A percentile compares a stretch with the other conserved stretches of the same genome.
phyloP scores from a whole-genome alignment of 53 echinoderm and acorn worm species.

The Arbacia lixula region DNA sequence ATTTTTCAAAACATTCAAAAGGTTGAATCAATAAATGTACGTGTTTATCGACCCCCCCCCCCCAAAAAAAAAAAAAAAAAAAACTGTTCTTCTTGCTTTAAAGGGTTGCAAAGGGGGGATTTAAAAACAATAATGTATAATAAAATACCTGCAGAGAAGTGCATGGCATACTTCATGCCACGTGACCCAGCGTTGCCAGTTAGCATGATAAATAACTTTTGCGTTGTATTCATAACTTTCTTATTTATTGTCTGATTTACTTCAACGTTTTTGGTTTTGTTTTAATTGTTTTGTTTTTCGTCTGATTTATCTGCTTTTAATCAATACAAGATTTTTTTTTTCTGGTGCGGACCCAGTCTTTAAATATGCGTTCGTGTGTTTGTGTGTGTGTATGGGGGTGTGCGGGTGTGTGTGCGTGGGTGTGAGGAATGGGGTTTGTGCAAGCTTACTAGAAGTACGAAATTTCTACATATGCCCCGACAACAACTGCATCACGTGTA shows the following conservation, averaged over 20 bases:
- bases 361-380: slow-evolving; percentile 19
- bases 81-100: slow-evolving; percentile 11
- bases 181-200: slow-evolving; percentile 27
- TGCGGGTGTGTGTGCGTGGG: slow-evolving; percentile 12
- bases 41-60: slow-evolving; percentile 27
- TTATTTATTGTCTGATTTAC: slow-evolving; percentile 20
- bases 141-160: slow-evolving; percentile 23
- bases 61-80: too few relatives aligned
- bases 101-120: slow-evolving; percentile 27
- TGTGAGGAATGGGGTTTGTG: slow-evolving; percentile 23
- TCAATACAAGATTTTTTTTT: slow-evolving; percentile 26
- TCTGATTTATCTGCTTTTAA: slow-evolving; percentile 26
- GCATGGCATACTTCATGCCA: too few relatives aligned
- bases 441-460: slow-evolving; percentile 19
- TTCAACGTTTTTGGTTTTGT: slow-evolving; percentile 26
- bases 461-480: slow-evolving; percentile 26
- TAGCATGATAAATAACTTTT: slow-evolving; percentile 26
- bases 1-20: slow-evolving; percentile 26
- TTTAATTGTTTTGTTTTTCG: slow-evolving; percentile 19
- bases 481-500: slow-evolving; percentile 18
- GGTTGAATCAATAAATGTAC: slow-evolving; percentile 10
- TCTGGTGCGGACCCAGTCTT: slow-evolving; percentile 24
- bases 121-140: slow-evolving; percentile 18
- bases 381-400: too few relatives aligned
- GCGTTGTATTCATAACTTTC: slow-evolving; percentile 23